phyloP scores from a whole-genome alignment of 1,140 invertebrate genomes.

The Temnothorax nylanderi region DNA sequence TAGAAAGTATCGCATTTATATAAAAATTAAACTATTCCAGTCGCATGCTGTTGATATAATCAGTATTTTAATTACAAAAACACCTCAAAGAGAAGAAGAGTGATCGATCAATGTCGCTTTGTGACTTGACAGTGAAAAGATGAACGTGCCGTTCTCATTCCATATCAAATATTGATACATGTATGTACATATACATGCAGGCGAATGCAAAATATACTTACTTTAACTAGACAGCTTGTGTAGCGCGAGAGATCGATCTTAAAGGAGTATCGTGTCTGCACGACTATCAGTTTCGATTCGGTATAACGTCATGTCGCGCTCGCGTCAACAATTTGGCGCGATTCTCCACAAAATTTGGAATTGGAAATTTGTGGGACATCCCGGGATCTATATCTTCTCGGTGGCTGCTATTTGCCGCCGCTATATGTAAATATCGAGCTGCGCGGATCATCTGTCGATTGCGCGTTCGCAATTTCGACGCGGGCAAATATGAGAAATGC shows the following conservation, averaged over 20 bases:
- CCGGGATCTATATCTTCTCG: conserved; percentile 7
- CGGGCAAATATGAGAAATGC: conserved; percentile 43
- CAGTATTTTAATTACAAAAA: not conserved
- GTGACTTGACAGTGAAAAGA: conserved; percentile 13
- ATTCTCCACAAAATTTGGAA: not conserved
- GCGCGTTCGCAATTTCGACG: conserved; percentile 11
- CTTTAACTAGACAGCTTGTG: conserved; percentile 35
- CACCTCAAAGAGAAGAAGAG: not conserved
- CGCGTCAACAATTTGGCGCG: conserved; percentile 9
- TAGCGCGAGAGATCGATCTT: conserved; percentile 17
- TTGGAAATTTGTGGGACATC: conserved; percentile 30
- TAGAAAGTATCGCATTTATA: not conserved
- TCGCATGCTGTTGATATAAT: not conserved
- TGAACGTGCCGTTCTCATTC: conserved; percentile 1
- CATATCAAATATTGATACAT: conserved; percentile 42
- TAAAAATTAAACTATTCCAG: not conserved
- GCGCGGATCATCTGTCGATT: not conserved
- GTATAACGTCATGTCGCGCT: conserved; percentile 15
- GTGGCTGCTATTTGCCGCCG: not conserved
- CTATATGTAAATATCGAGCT: conserved; percentile 23
- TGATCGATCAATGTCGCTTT: conserved; percentile 16
- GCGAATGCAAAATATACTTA: conserved; percentile 8
- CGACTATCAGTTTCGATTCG: conserved; percentile 26
- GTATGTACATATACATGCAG: not conserved
- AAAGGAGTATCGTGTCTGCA: conserved; percentile 8